Conservation (phyloP, 2,113 vertebrate genomes). For the Macquaria ambigua region DNA sequence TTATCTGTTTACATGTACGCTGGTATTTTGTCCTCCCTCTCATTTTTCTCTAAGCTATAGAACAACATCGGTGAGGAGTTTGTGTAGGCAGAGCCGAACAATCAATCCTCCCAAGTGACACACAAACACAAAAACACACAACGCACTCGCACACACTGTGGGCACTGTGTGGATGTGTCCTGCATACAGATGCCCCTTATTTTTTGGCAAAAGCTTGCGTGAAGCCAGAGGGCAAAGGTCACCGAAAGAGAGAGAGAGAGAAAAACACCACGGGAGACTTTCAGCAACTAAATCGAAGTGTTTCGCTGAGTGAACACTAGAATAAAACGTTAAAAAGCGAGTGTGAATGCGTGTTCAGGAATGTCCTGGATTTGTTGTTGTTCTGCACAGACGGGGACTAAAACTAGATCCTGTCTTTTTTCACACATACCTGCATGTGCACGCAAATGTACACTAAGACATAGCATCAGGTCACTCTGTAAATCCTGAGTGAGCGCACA, state of each 20-base stretch:
- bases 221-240: constrained; percentile 63
- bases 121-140: constrained; percentile 42
- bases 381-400: not conserved
- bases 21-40: constrained; percentile 26
- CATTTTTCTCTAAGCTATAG: constrained; percentile 25
- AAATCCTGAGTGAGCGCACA: constrained; percentile 5
- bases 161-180: constrained; percentile 60
- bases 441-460: not conserved
- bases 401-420: not conserved
- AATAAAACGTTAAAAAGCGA: not conserved
- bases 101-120: constrained; percentile 58
- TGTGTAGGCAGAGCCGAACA: constrained; percentile 62
- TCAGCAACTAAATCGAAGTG: constrained; percentile 13
- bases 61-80: constrained; percentile 33
- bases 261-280: constrained; percentile 17
- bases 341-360: not conserved
- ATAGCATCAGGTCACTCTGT: not conserved
- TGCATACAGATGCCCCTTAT: constrained; percentile 66
- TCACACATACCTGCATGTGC: too few relatives aligned
- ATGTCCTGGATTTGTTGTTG: not conserved
- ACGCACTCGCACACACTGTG: constrained; percentile 54
- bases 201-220: constrained; percentile 54
- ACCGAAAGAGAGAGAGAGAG: constrained; percentile 13
- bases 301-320: not conserved
- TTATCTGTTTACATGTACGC: not conserved